Conservation (phyloP, 2,797 vertebrate species). For the Catharus ustulatus region DNA sequence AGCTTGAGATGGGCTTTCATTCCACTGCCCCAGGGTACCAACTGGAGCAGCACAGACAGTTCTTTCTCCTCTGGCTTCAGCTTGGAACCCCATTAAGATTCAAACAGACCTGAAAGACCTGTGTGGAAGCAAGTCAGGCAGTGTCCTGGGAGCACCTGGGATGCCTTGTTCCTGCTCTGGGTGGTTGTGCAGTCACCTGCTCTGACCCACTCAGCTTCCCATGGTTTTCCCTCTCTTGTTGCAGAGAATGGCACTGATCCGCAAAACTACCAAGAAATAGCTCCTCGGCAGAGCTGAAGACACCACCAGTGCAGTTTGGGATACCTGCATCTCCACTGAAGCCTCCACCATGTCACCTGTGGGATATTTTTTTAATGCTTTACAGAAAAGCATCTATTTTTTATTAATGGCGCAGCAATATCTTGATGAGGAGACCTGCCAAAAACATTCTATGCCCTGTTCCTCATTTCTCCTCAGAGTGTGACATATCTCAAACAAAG, state of each 20-base stretch:
- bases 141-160: not conserved
- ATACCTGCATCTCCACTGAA: slow-evolving; percentile 61
- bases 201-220: not conserved
- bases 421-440: slow-evolving; percentile 76
- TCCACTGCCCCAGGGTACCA: not conserved
- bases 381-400: slow-evolving; percentile 80
- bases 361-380: slow-evolving; percentile 78
- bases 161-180: not conserved
- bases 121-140: not conserved
- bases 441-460: slow-evolving; percentile 61
- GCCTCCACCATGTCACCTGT: slow-evolving; percentile 62
- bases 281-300: slow-evolving; percentile 49
- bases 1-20: not conserved
- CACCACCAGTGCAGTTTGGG: slow-evolving; percentile 47
- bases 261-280: slow-evolving; percentile 99
- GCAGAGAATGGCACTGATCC: slow-evolving; percentile 98
- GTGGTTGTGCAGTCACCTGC: not conserved
- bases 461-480: not conserved
- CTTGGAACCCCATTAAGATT: not conserved
- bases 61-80: not conserved
- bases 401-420: slow-evolving; percentile 79
- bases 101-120: not conserved
- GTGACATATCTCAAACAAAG: not conserved
- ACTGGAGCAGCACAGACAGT: not conserved
- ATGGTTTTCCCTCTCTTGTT: slow-evolving; percentile 42